Percentiles rank a stretch among this genome's conserved stretches.
These are phyloP conservation scores for Coryphaenoides rupestris DNA, from an alignment of 2,113 vertebrate genomes.

Conservation along the genomic window DNA sequence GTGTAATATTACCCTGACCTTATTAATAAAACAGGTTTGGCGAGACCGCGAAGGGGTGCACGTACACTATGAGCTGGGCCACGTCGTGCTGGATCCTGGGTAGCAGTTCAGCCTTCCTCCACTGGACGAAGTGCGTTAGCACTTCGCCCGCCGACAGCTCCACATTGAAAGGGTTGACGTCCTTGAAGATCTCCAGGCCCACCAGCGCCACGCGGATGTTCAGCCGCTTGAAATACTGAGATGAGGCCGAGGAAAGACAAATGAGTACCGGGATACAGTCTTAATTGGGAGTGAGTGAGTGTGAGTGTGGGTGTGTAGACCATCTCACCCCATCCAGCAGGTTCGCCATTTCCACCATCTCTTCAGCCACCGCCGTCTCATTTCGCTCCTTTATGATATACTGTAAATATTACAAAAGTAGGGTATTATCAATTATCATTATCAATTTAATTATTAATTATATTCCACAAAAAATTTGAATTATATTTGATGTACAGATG, in stretches of 20 bases:
- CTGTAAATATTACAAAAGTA: conserved; percentile 57
- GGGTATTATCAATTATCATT: no score
- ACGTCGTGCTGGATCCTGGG: conserved; percentile 69
- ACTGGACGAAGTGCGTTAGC: conserved; percentile 72
- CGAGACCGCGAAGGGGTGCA: conserved; percentile 19
- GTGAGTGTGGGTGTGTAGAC: no score
- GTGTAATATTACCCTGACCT: neutral
- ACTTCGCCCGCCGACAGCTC: conserved; percentile 65
- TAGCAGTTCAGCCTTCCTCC: conserved; percentile 63
- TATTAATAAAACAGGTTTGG: neutral
- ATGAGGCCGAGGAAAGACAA: neutral
- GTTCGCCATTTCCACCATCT: conserved; percentile 79
- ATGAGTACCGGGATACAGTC: no score
- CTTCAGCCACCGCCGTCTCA: conserved; percentile 62
- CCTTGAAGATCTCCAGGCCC: conserved; percentile 77
- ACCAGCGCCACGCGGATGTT: conserved; percentile 82
- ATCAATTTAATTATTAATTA: no score
- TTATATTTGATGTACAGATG: neutral
- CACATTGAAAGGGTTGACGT: conserved; percentile 71
- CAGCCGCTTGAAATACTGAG: conserved; percentile 77
- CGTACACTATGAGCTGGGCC: conserved; percentile 82
- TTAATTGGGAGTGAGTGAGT: no score
- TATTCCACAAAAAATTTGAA: neutral
- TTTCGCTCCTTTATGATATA: conserved; percentile 63
- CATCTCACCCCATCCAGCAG: conserved; percentile 83